These are phyloP conservation scores for Sphaeridia pumilis DNA, from an alignment of 2,888 invertebrate species.

Conservation along the genomic window DNA sequence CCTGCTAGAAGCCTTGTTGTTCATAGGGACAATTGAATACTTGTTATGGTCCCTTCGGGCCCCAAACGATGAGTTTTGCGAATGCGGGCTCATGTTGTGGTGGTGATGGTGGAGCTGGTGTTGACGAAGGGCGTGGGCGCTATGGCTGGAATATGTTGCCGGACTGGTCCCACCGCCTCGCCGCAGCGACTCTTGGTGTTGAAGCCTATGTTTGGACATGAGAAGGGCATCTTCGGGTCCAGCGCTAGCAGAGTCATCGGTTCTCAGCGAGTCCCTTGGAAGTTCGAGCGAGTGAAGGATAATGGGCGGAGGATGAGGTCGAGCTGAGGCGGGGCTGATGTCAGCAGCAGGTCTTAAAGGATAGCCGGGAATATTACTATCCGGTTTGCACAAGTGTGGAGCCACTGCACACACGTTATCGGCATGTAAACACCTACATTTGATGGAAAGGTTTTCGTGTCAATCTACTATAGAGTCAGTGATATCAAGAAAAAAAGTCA, in stretches of 20 bases:
- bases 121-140: neutral
- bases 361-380: too few species aligned
- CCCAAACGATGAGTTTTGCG: slow-evolving; percentile 9
- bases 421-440: too few species aligned
- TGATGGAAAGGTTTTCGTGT: too few species aligned
- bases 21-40: slow-evolving; percentile 26
- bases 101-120: neutral
- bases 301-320: too few species aligned
- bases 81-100: neutral
- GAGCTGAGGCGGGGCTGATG: too few species aligned
- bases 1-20: too few species aligned
- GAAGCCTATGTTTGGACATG: slow-evolving; percentile 7
- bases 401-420: too few species aligned
- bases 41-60: slow-evolving; percentile 13
- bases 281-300: slow-evolving; percentile 8
- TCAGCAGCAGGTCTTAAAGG: too few species aligned
- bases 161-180: slow-evolving; percentile 1
- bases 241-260: slow-evolving; percentile 11
- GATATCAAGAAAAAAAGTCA: too few species aligned
- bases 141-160: slow-evolving; percentile 5
- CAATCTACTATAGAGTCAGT: too few species aligned
- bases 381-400: too few species aligned
- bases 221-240: slow-evolving; percentile 11
- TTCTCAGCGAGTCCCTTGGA: slow-evolving; percentile 4
- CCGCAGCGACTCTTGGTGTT: too few species aligned